Evolutionary conservation across 2,113 vertebrate genomes (phyloP), one percentile per base, ranked within the genome.

Genomic region (Seriola quinqueradiata): DNA sequence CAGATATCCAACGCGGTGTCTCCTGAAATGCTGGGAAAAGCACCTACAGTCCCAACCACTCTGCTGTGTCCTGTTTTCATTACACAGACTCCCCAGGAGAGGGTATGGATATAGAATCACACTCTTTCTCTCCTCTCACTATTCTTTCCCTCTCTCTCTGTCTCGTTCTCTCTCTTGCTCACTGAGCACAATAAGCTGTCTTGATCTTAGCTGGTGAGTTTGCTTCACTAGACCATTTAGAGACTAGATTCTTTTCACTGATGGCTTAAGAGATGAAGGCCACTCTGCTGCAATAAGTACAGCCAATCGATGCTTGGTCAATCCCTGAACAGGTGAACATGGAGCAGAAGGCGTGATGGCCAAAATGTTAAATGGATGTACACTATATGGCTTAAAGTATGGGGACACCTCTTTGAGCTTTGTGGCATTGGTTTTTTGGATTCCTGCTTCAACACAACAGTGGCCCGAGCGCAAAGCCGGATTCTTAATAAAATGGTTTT

Each of bases 1-100:
- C 65, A 77, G 75, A 83, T 70, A 81, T 70, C 81, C 63, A 69
- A 57, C 83, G 70, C 46, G 1, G 57, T 54, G 69, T 60, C 74
- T 80, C 71, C 77, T 70, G 70, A 80, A 82, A 65, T 8, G 52
- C 79, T 71, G 68, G 79, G 75, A 70, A 84, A 80, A 82, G 79
- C 75, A 80, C 63, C 79, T 77, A 36, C 57, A 23, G 85, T 80
- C 82, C 64, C 42, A 17, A 50, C 52, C 83, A 58, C 67, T 83
- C 79, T 87, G 79, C 88, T 88, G 70, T 88, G 83, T 86, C 88
- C 85, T 87, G 76, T 88, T 86, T 87, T 86, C 79, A 88, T 89
- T 84, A 87, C 69, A 80, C 34, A 21, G 80, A 75, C 80, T 84
- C 78, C 86, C 86, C 72, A 44, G 78, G 83, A 86, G 89, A 83